Percentiles rank a stretch among this genome's conserved stretches.
Evolutionary conservation across 1,140 invertebrate genomes (phyloP).

Genomic region (Prorops nasuta): DNA sequence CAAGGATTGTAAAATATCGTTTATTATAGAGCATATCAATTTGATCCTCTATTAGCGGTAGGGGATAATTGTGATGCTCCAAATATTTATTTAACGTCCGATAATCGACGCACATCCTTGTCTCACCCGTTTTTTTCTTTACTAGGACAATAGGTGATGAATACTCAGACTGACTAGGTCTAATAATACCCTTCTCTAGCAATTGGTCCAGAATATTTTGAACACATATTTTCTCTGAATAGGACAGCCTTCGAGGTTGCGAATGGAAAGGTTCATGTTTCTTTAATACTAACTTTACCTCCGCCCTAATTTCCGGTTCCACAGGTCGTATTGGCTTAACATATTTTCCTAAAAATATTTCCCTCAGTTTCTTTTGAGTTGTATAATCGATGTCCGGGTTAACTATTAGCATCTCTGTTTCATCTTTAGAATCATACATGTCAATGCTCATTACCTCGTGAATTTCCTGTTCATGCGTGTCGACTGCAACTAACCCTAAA

Average conservation of each 20-base stretch:
- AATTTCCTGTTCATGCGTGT: background rate
- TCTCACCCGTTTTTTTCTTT: conserved; percentile 26
- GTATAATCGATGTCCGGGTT: background rate
- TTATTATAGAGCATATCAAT: background rate
- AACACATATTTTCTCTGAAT: conserved; percentile 25
- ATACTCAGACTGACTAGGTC: conserved; percentile 34
- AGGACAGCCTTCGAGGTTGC: conserved; percentile 27
- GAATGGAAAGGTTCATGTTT: conserved; percentile 34
- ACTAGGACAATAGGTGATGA: conserved; percentile 33
- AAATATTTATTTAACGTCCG: background rate
- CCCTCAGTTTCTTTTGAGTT: background rate
- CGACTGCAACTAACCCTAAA: background rate
- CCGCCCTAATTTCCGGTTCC: background rate
- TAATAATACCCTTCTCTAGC: conserved; percentile 35
- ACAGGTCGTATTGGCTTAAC: background rate
- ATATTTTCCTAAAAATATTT: conserved; percentile 4
- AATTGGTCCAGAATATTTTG: conserved; percentile 37
- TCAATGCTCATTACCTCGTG: background rate
- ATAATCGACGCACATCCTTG: conserved; percentile 4
- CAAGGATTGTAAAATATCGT: background rate
- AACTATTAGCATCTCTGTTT: background rate
- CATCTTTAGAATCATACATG: background rate
- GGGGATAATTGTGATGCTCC: background rate
- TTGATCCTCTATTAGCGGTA: conserved; percentile 10
- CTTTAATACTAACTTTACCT: conserved; percentile 23